Conservation (phyloP, 2,888 invertebrate genomes). For the Acutogordius australiensis region DNA sequence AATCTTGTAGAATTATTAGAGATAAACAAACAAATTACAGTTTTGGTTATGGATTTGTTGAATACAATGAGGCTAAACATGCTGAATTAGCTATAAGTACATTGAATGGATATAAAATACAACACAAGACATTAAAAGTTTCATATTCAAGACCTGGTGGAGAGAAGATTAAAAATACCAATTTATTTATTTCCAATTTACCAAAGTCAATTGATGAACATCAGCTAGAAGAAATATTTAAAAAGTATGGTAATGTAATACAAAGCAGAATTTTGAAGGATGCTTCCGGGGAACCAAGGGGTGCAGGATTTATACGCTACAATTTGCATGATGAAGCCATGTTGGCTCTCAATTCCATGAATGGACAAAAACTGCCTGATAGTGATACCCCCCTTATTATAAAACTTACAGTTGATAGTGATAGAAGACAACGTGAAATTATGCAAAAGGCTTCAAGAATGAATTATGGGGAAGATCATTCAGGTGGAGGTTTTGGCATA, state of each 20-base stretch:
- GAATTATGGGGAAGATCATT: neutral
- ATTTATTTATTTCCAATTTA: constrained; percentile 4
- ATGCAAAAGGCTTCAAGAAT: neutral
- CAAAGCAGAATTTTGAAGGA: neutral
- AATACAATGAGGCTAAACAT: neutral
- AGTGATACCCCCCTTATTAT: neutral
- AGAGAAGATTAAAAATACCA: constrained; percentile 8
- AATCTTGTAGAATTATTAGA: constrained; percentile 2
- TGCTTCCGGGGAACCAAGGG: neutral
- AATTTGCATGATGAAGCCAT: neutral
- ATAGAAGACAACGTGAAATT: neutral
- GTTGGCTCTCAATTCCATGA: neutral
- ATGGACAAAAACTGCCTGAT: neutral
- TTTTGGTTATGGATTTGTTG: constrained; percentile 7
- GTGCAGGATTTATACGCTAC: neutral
- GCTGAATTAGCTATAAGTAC: neutral
- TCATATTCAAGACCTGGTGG: constrained; percentile 8
- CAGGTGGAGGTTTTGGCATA: neutral
- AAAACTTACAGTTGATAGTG: neutral
- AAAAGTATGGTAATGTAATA: constrained; percentile 3
- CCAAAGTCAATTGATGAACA: neutral
- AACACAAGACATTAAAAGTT: constrained; percentile 1
- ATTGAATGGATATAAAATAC: neutral
- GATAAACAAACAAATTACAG: neutral
- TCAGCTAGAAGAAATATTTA: neutral